A percentile compares a stretch with the other conserved stretches of the same genome.
These are phyloP conservation scores for Channallabes apus DNA, from an alignment of 2,797 vertebrate genomes.

Conservation along the genomic window DNA sequence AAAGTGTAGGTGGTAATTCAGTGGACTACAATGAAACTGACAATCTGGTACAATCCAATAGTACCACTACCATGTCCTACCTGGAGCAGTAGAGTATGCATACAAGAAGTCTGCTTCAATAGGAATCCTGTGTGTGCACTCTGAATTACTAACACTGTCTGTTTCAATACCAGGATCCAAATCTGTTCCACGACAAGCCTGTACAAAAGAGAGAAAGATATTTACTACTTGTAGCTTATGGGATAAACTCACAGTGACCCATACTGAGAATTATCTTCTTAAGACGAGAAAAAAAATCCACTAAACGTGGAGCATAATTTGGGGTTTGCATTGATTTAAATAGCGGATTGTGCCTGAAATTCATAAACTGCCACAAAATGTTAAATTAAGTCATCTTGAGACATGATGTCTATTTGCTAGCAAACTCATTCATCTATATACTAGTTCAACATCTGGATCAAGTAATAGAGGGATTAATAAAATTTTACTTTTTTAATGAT, in stretches of 20 bases:
- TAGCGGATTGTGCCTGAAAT: neutral
- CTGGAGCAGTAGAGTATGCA: constrained; percentile 88
- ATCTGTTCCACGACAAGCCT: constrained; percentile 85
- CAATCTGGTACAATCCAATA: too few relatives aligned
- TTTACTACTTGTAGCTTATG: neutral
- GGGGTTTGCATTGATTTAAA: neutral
- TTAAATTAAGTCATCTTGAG: neutral
- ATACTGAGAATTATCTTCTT: neutral
- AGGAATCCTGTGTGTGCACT: constrained; percentile 78
- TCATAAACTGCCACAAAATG: neutral
- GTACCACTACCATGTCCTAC: constrained; percentile 49
- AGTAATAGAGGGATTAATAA: neutral
- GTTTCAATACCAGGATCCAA: constrained; percentile 81
- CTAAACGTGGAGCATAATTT: neutral
- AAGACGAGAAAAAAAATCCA: neutral
- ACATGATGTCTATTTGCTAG: neutral
- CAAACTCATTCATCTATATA: neutral
- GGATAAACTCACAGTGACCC: neutral
- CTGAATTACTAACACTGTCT: constrained; percentile 64
- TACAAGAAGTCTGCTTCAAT: constrained; percentile 93
- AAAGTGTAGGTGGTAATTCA: neutral
- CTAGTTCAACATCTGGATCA: neutral
- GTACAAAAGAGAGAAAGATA: neutral
- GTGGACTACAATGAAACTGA: neutral
- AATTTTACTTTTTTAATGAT: neutral